Conservation (phyloP, 2,797 vertebrate species). For the Okamejei kenojei region DNA sequence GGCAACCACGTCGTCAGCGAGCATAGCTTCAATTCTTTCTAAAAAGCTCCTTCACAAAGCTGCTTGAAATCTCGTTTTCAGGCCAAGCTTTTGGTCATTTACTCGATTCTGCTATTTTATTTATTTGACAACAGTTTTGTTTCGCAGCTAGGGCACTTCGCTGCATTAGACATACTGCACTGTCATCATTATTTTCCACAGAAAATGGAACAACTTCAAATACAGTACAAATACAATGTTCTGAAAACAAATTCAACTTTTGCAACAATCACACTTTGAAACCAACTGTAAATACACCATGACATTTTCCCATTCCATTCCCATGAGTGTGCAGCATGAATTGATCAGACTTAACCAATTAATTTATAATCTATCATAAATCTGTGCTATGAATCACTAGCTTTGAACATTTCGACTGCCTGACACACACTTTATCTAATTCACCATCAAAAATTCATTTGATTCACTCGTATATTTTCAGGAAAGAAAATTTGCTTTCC, state of each 20-base stretch:
- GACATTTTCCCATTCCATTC: not conserved
- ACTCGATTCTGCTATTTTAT: too few relatives aligned
- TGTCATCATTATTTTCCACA: not conserved
- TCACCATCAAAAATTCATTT: too few relatives aligned
- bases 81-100: too few relatives aligned
- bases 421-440: slow-evolving; percentile 5
- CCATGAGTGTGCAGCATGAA: not conserved
- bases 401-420: not conserved
- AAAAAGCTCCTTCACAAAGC: too few relatives aligned
- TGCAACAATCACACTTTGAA: not conserved
- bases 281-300: not conserved
- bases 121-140: too few relatives aligned
- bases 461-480: too few relatives aligned
- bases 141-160: too few relatives aligned
- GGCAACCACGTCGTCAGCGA: too few relatives aligned
- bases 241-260: not conserved
- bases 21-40: too few relatives aligned
- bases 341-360: not conserved
- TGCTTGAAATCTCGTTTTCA: too few relatives aligned
- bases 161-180: too few relatives aligned
- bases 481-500: too few relatives aligned
- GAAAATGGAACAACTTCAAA: not conserved
- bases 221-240: not conserved
- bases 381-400: not conserved
- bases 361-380: slow-evolving; percentile 1